phyloP scores from a whole-genome alignment of 2,113 vertebrate genomes.

The Podiceps cristatus region DNA sequence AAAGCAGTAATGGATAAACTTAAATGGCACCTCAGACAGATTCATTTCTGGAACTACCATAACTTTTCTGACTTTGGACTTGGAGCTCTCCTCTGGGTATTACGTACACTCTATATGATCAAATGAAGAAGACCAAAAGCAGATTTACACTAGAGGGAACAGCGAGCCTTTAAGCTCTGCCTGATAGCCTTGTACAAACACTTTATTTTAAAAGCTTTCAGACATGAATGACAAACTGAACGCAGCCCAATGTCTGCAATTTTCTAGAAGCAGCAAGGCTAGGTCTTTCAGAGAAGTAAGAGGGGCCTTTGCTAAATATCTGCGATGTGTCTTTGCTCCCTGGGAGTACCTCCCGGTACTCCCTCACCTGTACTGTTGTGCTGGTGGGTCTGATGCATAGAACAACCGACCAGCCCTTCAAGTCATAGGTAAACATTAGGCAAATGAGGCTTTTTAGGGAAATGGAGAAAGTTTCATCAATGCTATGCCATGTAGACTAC shows the following conservation, averaged over 20 bases:
- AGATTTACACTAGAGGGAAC: neutral
- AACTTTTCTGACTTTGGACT: neutral
- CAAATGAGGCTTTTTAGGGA: neutral
- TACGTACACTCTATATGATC: neutral
- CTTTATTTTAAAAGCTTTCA: constrained; percentile 34
- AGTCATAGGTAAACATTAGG: neutral
- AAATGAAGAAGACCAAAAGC: neutral
- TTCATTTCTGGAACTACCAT: neutral
- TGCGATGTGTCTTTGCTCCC: neutral
- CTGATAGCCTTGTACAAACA: neutral
- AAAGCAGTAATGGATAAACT: neutral
- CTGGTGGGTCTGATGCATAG: neutral
- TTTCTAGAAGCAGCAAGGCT: neutral
- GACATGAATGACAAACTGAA: neutral
- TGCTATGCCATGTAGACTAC: neutral
- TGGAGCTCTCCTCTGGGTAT: neutral
- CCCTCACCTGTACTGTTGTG: neutral
- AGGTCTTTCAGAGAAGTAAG: neutral
- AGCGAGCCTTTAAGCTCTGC: neutral
- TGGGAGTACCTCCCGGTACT: neutral
- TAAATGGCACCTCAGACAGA: neutral
- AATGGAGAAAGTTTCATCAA: neutral
- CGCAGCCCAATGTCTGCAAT: neutral
- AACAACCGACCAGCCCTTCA: neutral
- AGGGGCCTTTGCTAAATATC: neutral